Evolutionary conservation across 1,140 invertebrate genomes (phyloP), one percentile per base, ranked within the genome.

Genomic region (Papilio polyxenes): DNA sequence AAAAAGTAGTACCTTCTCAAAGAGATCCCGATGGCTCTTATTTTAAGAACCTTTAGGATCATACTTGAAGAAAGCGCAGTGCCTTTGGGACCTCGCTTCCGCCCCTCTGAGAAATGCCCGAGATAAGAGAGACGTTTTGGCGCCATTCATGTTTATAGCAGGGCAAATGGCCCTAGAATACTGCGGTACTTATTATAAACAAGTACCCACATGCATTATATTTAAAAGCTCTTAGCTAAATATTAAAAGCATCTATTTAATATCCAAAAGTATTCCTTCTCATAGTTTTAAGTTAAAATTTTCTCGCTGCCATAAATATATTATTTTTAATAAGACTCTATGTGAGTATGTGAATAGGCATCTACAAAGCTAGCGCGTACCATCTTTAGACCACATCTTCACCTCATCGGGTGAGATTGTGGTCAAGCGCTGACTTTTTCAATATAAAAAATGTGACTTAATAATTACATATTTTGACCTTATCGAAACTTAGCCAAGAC

Each of bases 81-180:
- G 89, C 89, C 90, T 93, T 92, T 91, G 86, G 90, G 90, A 85
- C 83, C 87, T 87, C 86, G 89, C 90, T 93, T 93, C 93, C 91
- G 91, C 89, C 90, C 91, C 90, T 92, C 91, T 83, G 87, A 93
- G 92, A 92, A 94, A 92, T 91, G 87, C 88, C 91, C 92, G 87
- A 94, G 93, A 94, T 94, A 94, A 94, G 93, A 93, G 90, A 92
- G 90, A 93, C 90, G 89, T 92, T 93, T 92, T 92, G 90, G 87
- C 91, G 90, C 93, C 92, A 93, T 94, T 94, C 90, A 93, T 93
- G 93, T 93, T 94, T 93, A 94, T 93, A 85, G 90, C 90, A 83
- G 91, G 89, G 89, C 91, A 92, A 94, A 94, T 92, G 92, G 90
- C 87, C 88, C 88, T 89, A 92, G 88, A 94, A 93, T 92, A 92